phyloP scores from a whole-genome alignment of 2,113 vertebrate genomes.

The Nematolebias whitei region DNA sequence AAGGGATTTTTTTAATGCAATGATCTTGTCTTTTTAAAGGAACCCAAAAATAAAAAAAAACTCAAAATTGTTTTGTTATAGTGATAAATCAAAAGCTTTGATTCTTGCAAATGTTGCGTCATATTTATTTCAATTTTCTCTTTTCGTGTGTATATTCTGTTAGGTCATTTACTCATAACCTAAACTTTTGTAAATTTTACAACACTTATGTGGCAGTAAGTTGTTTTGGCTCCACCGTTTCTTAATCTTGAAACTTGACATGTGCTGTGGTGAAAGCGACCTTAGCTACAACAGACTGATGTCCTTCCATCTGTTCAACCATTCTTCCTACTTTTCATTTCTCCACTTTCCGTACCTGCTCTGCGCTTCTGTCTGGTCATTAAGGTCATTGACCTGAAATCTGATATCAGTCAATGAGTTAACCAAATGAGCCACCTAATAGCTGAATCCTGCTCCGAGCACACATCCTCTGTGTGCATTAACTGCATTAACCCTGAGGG shows the following conservation, averaged over 20 bases:
- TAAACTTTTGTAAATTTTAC: not conserved
- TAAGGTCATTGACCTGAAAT: constrained; percentile 75
- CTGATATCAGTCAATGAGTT: constrained; percentile 74
- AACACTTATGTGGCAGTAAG: not conserved
- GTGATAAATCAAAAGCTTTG: too few species aligned
- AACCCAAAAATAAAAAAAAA: too few species aligned
- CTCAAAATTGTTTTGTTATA: too few species aligned
- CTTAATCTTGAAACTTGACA: constrained; percentile 14
- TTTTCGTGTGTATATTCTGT: not conserved
- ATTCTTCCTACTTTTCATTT: constrained; percentile 43
- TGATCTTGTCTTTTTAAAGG: too few species aligned
- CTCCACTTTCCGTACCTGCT: constrained; percentile 54
- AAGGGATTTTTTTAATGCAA: too few species aligned
- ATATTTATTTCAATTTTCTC: not conserved
- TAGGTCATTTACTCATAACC: not conserved
- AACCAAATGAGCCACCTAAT: constrained; percentile 74
- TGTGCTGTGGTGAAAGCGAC: constrained; percentile 3
- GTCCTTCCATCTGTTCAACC: constrained; percentile 17
- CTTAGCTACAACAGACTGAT: not conserved
- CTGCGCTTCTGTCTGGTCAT: constrained; percentile 60
- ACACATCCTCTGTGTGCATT: constrained; percentile 59
- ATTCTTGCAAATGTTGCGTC: too few species aligned
- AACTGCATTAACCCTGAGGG: constrained; percentile 52
- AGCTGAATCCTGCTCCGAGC: constrained; percentile 66
- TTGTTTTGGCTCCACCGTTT: not conserved